Percentiles rank a stretch among this genome's conserved stretches.
These are phyloP conservation scores for Nemopilema nomurai DNA, from an alignment of 30 jellyfish, hydroid and myxozoan genomes.

Conservation along the genomic window DNA sequence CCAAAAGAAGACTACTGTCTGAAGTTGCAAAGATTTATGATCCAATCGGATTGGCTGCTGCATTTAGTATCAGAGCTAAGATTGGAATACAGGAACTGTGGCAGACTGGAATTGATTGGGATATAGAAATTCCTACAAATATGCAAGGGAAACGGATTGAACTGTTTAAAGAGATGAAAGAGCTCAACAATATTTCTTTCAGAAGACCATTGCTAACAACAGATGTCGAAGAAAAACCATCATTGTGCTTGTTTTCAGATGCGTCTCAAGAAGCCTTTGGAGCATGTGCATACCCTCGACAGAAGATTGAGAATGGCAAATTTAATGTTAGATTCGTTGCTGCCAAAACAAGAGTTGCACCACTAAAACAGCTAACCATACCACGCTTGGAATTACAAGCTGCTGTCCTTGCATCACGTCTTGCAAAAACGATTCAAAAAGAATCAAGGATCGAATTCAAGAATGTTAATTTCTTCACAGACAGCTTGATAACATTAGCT, in stretches of 20 bases:
- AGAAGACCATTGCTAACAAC: constrained; percentile 52
- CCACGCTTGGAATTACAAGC: constrained; percentile 72
- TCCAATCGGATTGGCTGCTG: constrained; percentile 74
- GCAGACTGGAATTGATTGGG: constrained; percentile 66
- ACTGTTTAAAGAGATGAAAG: constrained; percentile 61
- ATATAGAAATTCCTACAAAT: constrained; percentile 28
- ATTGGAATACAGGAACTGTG: constrained; percentile 56
- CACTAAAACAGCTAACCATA: constrained; percentile 54
- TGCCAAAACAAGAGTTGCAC: constrained; percentile 73
- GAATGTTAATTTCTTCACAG: constrained; percentile 46
- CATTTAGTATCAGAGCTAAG: constrained; percentile 53
- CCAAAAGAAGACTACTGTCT: constrained; percentile 61
- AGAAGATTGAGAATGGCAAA: constrained; percentile 44
- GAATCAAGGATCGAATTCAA: constrained; percentile 53
- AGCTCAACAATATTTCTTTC: constrained; percentile 49
- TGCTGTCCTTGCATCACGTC: constrained; percentile 73
- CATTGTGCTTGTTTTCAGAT: constrained; percentile 47
- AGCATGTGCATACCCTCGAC: constrained; percentile 77
- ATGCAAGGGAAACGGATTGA: constrained; percentile 39
- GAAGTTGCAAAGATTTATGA: constrained; percentile 65
- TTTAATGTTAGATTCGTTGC: constrained; percentile 47
- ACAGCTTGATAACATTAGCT: constrained; percentile 49
- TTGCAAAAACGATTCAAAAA: constrained; percentile 37
- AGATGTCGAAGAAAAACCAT: constrained; percentile 58
- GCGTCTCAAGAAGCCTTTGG: constrained; percentile 73